Percentiles rank a stretch among this genome's conserved stretches.
Conservation (phyloP, 2,888 invertebrate genomes). For the Microchrysa polita region DNA sequence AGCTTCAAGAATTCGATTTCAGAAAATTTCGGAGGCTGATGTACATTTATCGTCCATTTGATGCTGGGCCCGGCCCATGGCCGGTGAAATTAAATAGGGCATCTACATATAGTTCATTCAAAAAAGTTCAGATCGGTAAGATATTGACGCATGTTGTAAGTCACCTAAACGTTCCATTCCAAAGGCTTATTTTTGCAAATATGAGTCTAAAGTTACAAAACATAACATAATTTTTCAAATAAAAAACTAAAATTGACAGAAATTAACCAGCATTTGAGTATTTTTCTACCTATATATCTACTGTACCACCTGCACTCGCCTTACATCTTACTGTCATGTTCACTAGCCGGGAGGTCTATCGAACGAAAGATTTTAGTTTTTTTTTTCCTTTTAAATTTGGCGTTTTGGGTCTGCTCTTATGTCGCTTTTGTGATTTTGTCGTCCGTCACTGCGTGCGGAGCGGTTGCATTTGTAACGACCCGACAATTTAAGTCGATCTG, state of each 20-base stretch:
- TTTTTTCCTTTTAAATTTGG: conserved; percentile 1
- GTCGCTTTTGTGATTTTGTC: conserved; percentile 18
- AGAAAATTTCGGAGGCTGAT: not conserved
- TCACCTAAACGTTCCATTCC: not conserved
- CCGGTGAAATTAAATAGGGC: too few species aligned
- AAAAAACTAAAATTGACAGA: too few species aligned
- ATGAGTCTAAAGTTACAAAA: not conserved
- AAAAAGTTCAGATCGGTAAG: too few species aligned
- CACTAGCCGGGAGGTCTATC: too few species aligned
- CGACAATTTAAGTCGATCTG: conserved; percentile 32
- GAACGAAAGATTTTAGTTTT: too few species aligned
- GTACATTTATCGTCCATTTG: not conserved
- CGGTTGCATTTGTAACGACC: conserved; percentile 9
- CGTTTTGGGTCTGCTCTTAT: conserved; percentile 18
- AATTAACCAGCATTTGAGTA: too few species aligned
- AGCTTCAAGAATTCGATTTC: conserved; percentile 2
- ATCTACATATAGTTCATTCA: too few species aligned
- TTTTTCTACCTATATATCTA: too few species aligned
- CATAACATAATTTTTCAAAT: not conserved
- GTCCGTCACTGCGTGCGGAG: not conserved
- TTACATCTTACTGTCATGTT: too few species aligned
- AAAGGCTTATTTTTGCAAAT: too few species aligned
- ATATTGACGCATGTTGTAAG: too few species aligned
- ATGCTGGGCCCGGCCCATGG: conserved; percentile 13
- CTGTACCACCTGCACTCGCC: too few species aligned